Conservation (phyloP, 2,797 vertebrate species). For the Tachyglossus aculeatus region DNA sequence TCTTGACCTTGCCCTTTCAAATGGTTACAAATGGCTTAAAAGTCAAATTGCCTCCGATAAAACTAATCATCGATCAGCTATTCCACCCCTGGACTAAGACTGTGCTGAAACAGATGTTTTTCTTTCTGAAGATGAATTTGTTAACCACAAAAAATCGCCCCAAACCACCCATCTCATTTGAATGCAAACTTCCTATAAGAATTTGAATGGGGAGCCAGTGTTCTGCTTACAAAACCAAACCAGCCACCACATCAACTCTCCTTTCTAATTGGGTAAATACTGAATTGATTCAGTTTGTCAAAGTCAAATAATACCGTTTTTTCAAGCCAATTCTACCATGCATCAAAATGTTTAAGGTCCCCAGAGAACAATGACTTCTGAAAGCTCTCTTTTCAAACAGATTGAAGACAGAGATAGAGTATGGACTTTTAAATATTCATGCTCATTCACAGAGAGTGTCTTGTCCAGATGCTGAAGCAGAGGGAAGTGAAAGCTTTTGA, state of each 20-base stretch:
- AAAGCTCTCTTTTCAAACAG: conserved; percentile 49
- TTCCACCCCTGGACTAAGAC: conserved; percentile 7
- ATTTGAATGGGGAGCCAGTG: conserved; percentile 28
- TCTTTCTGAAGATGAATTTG: conserved; percentile 34
- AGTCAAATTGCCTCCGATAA: conserved; percentile 15
- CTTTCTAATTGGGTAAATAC: conserved; percentile 44
- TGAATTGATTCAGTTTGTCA: conserved; percentile 40
- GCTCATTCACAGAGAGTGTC: conserved; percentile 39
- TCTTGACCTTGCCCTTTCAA: conserved; percentile 1
- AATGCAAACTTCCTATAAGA: conserved; percentile 16
- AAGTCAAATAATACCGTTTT: conserved; percentile 48
- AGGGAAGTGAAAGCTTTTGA: conserved; percentile 5
- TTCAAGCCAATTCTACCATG: conserved; percentile 17
- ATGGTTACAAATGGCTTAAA: not conserved
- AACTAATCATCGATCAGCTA: conserved; percentile 9
- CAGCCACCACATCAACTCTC: conserved; percentile 1
- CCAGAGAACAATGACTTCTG: conserved; percentile 36
- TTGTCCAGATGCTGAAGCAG: conserved; percentile 41
- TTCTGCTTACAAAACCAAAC: conserved; percentile 27
- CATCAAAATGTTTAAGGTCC: conserved; percentile 20
- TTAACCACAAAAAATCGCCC: conserved; percentile 44
- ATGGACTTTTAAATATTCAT: conserved; percentile 58
- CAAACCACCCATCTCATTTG: conserved; percentile 31
- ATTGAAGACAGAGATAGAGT: conserved; percentile 1
- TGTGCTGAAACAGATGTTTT: conserved; percentile 41